Conservation (phyloP, 2,888 invertebrate genomes). For the Acheta domesticus region DNA sequence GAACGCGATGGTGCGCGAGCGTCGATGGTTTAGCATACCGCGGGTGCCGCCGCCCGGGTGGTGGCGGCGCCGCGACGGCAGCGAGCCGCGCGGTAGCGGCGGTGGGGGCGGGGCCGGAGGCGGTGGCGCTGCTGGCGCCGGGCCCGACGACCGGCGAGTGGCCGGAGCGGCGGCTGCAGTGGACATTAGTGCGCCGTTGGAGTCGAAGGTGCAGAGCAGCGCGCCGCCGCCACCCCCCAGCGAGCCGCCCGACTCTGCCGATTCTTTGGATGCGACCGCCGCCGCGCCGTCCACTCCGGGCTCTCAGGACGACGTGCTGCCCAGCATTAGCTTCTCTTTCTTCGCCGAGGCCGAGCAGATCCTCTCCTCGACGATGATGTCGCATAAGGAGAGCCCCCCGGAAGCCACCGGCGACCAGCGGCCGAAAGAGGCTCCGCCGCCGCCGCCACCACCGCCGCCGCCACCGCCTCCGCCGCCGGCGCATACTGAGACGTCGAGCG, state of each 20-base stretch:
- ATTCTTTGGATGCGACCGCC: neutral
- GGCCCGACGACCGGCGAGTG: neutral
- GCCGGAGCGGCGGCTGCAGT: neutral
- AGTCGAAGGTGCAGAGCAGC: conserved; percentile 4
- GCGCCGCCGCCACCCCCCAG: neutral
- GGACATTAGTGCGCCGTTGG: neutral
- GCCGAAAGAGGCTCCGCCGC: neutral
- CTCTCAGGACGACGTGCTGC: conserved; percentile 23
- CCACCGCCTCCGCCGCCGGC: neutral
- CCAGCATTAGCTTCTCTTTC: conserved; percentile 33
- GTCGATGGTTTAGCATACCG: conserved; percentile 26
- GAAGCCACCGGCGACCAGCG: neutral
- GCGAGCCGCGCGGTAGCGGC: conserved; percentile 20
- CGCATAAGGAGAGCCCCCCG: too few species aligned
- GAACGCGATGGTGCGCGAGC: conserved; percentile 24
- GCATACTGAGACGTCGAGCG: neutral
- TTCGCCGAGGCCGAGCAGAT: conserved; percentile 26
- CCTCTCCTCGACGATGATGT: neutral
- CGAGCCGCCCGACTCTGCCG: neutral
- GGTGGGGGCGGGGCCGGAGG: neutral
- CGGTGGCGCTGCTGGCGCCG: neutral
- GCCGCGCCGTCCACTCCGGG: neutral
- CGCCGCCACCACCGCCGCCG: too few species aligned
- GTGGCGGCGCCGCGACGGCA: conserved; percentile 25
- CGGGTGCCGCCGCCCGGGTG: conserved; percentile 25